These are phyloP conservation scores for Diadema setosum DNA, from an alignment of 35 echinoderm and acorn worm genomes.

Conservation along the genomic window DNA sequence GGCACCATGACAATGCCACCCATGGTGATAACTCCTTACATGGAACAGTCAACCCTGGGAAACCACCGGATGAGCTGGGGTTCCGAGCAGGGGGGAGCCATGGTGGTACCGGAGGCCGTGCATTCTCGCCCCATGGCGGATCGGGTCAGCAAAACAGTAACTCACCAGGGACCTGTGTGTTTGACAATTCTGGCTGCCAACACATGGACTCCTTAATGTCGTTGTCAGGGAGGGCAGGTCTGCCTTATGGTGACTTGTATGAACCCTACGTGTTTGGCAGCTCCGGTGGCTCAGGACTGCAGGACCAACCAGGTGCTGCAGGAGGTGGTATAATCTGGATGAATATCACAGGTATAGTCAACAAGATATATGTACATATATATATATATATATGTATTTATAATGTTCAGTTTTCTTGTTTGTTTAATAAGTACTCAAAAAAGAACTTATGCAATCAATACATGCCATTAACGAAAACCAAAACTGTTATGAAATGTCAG, in stretches of 20 bases:
- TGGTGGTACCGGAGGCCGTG: constrained; percentile 91
- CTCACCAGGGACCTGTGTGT: too few relatives aligned
- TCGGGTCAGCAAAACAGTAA: background rate
- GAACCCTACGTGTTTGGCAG: constrained; percentile 90
- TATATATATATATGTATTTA: too few relatives aligned
- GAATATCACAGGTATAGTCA: constrained; percentile 61
- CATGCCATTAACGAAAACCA: too few relatives aligned
- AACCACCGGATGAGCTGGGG: constrained; percentile 29
- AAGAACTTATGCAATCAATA: too few relatives aligned
- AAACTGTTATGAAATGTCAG: too few relatives aligned
- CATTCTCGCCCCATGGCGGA: background rate
- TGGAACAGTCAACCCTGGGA: constrained; percentile 89
- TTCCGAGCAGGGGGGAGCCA: constrained; percentile 66
- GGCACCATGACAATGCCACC: constrained; percentile 68
- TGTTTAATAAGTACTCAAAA: too few relatives aligned
- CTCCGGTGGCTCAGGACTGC: constrained; percentile 42
- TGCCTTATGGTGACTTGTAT: constrained; percentile 91
- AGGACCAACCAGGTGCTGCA: constrained; percentile 30
- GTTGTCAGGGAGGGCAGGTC: constrained; percentile 55
- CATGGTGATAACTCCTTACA: constrained; percentile 72
- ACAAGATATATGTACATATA: too few relatives aligned
- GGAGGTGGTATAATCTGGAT: constrained; percentile 90
- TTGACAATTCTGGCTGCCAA: too few relatives aligned
- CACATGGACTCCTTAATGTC: background rate
- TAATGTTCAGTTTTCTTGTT: too few relatives aligned